A percentile compares a stretch with the other conserved stretches of the same genome.
These are phyloP conservation scores for Acanthis flammea DNA, from an alignment of 2,797 vertebrate genomes.

Conservation along the genomic window DNA sequence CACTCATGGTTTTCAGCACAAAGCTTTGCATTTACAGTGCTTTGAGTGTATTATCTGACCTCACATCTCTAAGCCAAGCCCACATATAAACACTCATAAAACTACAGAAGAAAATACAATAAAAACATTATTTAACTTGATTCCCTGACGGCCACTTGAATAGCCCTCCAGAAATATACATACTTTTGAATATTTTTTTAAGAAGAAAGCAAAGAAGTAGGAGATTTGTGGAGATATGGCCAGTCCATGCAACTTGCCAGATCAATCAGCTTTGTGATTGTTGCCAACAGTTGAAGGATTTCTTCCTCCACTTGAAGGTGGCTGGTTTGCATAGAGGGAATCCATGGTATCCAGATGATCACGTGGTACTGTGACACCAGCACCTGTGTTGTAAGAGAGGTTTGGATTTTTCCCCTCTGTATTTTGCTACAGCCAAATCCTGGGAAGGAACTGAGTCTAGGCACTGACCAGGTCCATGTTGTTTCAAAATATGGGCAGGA, in stretches of 20 bases:
- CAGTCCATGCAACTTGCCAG: neutral
- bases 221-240: neutral
- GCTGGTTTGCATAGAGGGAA: neutral
- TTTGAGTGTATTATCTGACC: neutral
- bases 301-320: neutral
- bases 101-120: constrained; percentile 12
- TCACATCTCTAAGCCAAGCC: neutral
- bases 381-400: no score
- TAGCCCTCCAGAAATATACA: neutral
- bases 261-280: neutral
- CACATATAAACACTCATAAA: neutral
- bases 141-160: neutral
- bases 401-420: neutral
- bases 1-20: neutral
- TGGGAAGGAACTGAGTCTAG: neutral
- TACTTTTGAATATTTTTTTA: neutral
- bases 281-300: neutral
- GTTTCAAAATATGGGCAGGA: neutral
- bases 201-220: neutral
- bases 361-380: neutral
- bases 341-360: neutral
- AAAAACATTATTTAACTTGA: neutral
- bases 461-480: neutral
- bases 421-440: neutral
- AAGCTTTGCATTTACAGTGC: neutral